A percentile compares a stretch with the other conserved stretches of the same genome.
Conservation (phyloP, 2,113 vertebrate species). For the Pygoscelis adeliae region DNA sequence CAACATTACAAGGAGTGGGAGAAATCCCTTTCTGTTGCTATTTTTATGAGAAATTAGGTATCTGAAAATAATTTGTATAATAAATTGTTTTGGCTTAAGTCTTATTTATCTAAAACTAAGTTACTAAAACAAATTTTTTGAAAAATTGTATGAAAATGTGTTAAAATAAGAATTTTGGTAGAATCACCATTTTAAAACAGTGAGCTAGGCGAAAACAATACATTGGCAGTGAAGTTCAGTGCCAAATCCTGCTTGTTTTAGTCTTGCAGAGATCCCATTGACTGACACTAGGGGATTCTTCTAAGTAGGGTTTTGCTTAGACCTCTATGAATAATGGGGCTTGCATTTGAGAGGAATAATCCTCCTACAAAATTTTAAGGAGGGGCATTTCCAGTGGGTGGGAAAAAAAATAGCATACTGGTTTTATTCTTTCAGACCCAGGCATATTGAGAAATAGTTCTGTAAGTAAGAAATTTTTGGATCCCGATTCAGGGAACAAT, state of each 20-base stretch:
- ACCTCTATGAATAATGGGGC: background rate
- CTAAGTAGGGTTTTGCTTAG: background rate
- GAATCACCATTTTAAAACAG: background rate
- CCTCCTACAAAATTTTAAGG: background rate
- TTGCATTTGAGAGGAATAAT: background rate
- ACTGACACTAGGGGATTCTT: background rate
- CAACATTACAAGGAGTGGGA: background rate
- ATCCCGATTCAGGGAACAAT: background rate
- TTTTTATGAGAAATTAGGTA: background rate
- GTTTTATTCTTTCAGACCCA: background rate
- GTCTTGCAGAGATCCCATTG: background rate
- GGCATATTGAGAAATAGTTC: background rate
- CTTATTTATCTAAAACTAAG: background rate
- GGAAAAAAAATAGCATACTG: background rate
- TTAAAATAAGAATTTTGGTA: background rate
- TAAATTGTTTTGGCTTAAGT: background rate
- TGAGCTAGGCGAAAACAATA: background rate
- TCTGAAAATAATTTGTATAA: background rate
- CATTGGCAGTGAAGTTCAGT: background rate
- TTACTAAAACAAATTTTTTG: background rate
- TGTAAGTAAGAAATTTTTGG: background rate
- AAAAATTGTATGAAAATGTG: background rate
- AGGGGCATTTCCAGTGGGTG: fast-evolving
- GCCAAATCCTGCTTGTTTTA: background rate
- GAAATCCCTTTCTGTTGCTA: background rate